These are phyloP conservation scores for Lonchura striata DNA, from an alignment of 2,113 vertebrate species.

Conservation along the genomic window DNA sequence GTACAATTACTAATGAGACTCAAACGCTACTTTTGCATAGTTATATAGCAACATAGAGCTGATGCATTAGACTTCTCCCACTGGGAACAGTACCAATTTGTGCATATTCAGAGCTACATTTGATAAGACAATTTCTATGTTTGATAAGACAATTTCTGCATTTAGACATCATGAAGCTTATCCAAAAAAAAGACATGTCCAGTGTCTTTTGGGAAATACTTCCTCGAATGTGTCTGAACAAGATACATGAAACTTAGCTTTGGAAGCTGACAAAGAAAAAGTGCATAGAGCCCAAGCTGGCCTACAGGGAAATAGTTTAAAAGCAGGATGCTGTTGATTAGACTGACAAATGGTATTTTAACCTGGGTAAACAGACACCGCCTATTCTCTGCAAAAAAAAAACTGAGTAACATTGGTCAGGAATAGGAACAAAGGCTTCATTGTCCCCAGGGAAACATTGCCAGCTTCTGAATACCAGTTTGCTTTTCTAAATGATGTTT, in stretches of 20 bases:
- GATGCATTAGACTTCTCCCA: not conserved
- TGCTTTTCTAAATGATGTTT: not conserved
- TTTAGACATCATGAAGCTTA: not conserved
- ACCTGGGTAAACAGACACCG: not conserved
- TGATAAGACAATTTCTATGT: not conserved
- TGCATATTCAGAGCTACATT: not conserved
- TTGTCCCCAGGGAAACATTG: not conserved
- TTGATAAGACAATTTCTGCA: not conserved
- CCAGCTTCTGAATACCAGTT: not conserved
- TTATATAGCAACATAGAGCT: not conserved
- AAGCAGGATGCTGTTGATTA: not conserved
- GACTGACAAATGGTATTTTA: not conserved
- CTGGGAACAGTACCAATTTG: not conserved
- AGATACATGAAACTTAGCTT: not conserved
- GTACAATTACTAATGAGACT: not conserved
- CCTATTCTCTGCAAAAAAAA: not conserved
- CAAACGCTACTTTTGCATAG: not conserved
- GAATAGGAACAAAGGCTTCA: not conserved
- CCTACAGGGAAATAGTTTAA: not conserved
- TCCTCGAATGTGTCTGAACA: not conserved
- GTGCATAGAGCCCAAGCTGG: not conserved
- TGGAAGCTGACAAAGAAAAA: not conserved
- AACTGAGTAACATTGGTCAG: not conserved
- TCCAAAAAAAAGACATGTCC: not conserved
- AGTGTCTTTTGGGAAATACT: not conserved